A percentile compares a stretch with the other conserved stretches of the same genome.
Conservation (phyloP, 2,113 vertebrate species). For the Pseudorectes ferrugineus region DNA sequence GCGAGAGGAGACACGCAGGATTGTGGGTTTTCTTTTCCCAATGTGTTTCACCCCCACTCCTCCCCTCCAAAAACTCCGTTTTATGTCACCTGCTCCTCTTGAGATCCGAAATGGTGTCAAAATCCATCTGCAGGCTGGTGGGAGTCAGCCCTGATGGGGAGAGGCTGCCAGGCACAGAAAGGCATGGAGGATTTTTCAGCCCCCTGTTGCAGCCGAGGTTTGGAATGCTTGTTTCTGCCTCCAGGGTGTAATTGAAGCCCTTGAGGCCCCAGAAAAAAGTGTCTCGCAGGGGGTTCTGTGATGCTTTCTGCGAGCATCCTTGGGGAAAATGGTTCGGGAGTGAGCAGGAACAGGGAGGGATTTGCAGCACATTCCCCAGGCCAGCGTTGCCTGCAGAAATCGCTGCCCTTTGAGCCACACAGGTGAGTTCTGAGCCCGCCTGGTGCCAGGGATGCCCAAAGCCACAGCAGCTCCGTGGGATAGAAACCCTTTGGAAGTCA, state of each 20-base stretch:
- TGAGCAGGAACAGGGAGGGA: rapidly evolving
- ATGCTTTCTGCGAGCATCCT: neutral
- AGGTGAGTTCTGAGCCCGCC: rapidly evolving
- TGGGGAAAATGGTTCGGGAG: neutral
- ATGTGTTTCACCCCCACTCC: rapidly evolving
- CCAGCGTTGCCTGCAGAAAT: rapidly evolving
- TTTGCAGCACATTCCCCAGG: neutral
- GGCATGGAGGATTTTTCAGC: neutral
- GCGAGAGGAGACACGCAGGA: neutral
- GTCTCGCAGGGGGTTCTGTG: neutral
- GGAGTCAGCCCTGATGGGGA: neutral
- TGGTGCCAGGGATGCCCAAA: neutral
- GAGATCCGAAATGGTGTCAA: neutral
- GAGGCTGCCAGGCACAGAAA: neutral
- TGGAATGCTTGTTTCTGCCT: neutral
- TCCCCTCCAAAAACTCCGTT: neutral
- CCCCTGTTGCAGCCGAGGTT: neutral
- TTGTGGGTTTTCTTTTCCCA: neutral
- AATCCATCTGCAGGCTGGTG: neutral
- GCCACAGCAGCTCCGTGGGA: rapidly evolving
- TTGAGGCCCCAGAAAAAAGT: neutral
- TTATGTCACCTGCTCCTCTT: neutral
- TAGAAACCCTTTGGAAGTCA: rapidly evolving
- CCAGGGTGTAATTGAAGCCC: neutral
- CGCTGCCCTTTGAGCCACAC: rapidly evolving